Base-by-base conservation (phyloP, 2,113 vertebrate genomes). In the Mungos mungo region DNA sequence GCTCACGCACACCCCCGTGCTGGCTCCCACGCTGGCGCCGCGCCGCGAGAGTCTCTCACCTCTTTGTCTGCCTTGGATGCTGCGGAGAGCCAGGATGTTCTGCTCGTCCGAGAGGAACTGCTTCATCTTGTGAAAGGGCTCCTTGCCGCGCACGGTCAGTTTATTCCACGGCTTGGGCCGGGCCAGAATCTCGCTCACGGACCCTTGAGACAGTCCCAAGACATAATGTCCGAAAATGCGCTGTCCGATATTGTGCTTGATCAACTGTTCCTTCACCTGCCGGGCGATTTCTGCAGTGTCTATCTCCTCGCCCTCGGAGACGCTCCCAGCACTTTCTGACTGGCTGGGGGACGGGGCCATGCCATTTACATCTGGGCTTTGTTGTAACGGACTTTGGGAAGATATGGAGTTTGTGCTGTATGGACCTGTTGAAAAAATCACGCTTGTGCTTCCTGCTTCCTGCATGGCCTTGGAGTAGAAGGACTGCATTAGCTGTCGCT, bases 211-310 rank as follows among this genome's bases (percentile, higher is more conserved):
- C 97, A 99, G 99, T 98, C 99, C 99, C 98, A 99, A 98, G 98
- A 99, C 99, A 66, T 99, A 99, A 98, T 99, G 99, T 99, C 99
- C 99, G 91, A 99, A 99, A 97, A 99, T 99, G 83, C 99, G 99
- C 98, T 99, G 99, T 93, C 99, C 99, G 16, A 99, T 99, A 99
- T 99, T 99, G 99, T 99, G 99, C 99, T 99, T 99, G 99, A 99
- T 99, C 98, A 99, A 99, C 97, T 99, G 99, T 98, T 99, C 99
- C 99, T 99, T 99, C 98, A 99, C 99, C 99, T 99, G 99, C 66
- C 99, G 99, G 93, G 99, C 99, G 93, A 99, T 99, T 98, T 99
- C 99, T 15, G 99, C 99, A 3, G 99, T 99, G 99, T 99, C 99
- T 98, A 99, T 99, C 97, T 99, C 99, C 99, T 99, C 99, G 76